A percentile compares a stretch with the other conserved stretches of the same genome.
Conservation (phyloP, 1,140 invertebrate species). For the Bactericera cockerelli region DNA sequence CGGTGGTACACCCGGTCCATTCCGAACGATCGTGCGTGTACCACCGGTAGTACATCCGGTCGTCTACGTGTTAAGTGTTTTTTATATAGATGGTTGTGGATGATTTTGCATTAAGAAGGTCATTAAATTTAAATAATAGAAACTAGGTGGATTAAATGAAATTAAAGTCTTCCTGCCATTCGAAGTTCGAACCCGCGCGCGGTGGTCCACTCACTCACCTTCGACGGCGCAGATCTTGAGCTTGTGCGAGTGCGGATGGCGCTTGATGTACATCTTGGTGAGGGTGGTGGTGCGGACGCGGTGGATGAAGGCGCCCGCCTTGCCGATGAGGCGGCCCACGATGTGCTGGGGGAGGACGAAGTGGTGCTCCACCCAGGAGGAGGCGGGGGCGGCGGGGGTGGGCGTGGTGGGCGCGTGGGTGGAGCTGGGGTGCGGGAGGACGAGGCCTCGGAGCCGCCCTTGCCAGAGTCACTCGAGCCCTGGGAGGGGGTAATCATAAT, state of each 20-base stretch:
- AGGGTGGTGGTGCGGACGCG: constrained; percentile 60
- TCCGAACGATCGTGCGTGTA: too few species aligned
- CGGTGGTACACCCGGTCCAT: too few species aligned
- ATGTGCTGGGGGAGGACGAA: constrained; percentile 64
- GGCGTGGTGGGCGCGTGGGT: constrained; percentile 21
- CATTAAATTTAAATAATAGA: too few species aligned
- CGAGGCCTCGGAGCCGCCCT: constrained; percentile 49
- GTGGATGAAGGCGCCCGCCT: constrained; percentile 62
- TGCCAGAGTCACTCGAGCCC: constrained; percentile 60
- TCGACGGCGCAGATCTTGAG: constrained; percentile 69
- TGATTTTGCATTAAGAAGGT: too few species aligned
- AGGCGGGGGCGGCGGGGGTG: not conserved
- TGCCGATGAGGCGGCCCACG: constrained; percentile 77
- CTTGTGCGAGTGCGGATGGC: constrained; percentile 49
- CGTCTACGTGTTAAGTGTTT: too few species aligned
- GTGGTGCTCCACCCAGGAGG: too few species aligned
- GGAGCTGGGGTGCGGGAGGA: constrained; percentile 29
- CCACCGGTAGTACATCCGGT: too few species aligned
- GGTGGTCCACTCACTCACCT: too few species aligned
- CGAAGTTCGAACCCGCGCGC: too few species aligned
- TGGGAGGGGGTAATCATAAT: constrained; percentile 24
- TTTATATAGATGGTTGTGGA: too few species aligned
- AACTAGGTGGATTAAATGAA: too few species aligned
- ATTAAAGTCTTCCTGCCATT: too few species aligned
- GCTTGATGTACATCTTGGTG: constrained; percentile 59